phyloP scores from a whole-genome alignment of 2,888 invertebrate species.

The Scaptomyza parva region DNA sequence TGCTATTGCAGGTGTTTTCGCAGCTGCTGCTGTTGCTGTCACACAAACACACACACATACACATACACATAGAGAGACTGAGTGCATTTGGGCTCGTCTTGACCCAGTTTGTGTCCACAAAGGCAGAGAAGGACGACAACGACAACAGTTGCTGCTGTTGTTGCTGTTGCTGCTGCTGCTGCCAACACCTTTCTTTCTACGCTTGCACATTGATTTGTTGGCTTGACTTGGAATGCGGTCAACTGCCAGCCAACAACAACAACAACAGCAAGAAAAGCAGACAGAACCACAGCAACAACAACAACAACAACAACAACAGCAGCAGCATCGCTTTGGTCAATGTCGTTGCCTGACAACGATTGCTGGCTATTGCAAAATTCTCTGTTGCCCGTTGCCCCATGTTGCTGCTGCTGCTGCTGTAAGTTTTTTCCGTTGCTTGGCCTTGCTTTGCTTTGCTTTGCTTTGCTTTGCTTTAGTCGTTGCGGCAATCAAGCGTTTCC shows the following conservation, averaged over 20 bases:
- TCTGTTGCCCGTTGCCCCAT: conserved; percentile 14
- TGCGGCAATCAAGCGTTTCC: conserved; percentile 76
- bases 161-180: conserved; percentile 21
- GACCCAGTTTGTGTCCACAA: conserved; percentile 50
- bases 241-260: conserved; percentile 48
- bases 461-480: conserved; percentile 70
- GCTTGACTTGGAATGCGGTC: conserved; percentile 69
- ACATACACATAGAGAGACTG: conserved; percentile 1
- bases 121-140: conserved; percentile 54
- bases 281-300: conserved; percentile 29
- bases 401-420: conserved; percentile 10
- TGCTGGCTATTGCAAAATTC: too few species aligned
- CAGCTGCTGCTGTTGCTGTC: conserved; percentile 40
- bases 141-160: conserved; percentile 24
- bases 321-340: conserved; percentile 61
- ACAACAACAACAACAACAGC: conserved; percentile 28
- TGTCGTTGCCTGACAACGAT: conserved; percentile 55
- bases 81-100: conserved; percentile 52
- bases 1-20: conserved; percentile 58
- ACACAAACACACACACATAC: conserved; percentile 12
- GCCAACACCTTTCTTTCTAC: conserved; percentile 66
- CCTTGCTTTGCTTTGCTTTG: conserved; percentile 73
- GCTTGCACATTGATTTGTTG: conserved; percentile 73
- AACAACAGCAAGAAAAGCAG: conserved; percentile 18
- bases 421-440: conserved; percentile 67